A percentile compares a stretch with the other conserved stretches of the same genome.
Conservation (phyloP, 2,888 invertebrate genomes). For the Dryadula phaetusa region DNA sequence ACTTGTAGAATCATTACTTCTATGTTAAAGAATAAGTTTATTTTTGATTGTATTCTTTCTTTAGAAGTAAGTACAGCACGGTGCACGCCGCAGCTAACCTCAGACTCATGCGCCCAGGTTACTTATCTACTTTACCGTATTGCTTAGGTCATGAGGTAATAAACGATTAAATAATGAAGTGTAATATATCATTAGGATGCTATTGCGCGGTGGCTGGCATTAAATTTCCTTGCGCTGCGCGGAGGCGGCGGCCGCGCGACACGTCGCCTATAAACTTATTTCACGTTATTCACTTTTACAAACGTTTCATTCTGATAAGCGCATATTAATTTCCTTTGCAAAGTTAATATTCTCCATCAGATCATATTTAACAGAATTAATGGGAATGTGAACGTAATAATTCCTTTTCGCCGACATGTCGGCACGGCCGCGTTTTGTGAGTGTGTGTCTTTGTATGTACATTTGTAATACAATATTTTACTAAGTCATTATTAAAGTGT, state of each 20-base stretch:
- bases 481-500: no score
- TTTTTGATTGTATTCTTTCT: not conserved
- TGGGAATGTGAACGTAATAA: not conserved
- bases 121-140: not conserved
- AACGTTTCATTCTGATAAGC: constrained; percentile 34
- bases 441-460: no score
- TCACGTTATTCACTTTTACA: constrained; percentile 26
- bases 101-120: not conserved
- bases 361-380: constrained; percentile 14
- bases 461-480: no score
- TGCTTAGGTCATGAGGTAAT: not conserved
- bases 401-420: not conserved
- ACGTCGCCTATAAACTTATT: constrained; percentile 30
- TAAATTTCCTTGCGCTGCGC: constrained; percentile 23
- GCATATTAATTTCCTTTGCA: constrained; percentile 34
- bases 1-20: not conserved
- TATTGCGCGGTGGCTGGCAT: not conserved
- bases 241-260: no score
- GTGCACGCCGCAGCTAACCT: not conserved
- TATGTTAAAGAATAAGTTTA: not conserved
- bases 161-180: not conserved
- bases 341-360: not conserved
- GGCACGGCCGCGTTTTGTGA: no score
- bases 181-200: not conserved
- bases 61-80: constrained; percentile 7